Conservation (phyloP, 2,797 vertebrate genomes). For the Buphagus erythrorhynchus region DNA sequence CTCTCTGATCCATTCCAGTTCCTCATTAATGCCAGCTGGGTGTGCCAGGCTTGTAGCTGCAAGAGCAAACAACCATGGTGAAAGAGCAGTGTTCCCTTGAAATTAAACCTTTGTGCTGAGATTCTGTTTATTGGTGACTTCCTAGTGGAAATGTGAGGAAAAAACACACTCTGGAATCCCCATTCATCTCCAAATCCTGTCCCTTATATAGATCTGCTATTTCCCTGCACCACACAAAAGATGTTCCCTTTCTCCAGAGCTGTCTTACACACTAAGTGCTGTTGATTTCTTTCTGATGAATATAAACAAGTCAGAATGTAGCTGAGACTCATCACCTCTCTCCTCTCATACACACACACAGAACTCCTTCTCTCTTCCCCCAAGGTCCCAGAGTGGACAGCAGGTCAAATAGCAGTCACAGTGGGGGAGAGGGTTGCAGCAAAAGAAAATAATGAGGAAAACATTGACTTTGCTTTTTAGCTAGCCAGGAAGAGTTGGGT, state of each 20-base stretch:
- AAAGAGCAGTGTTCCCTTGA: not conserved
- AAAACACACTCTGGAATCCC: not conserved
- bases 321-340: not conserved
- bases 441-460: slow-evolving; percentile 46
- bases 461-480: slow-evolving; percentile 40
- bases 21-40: not conserved
- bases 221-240: not conserved
- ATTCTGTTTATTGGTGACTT: not conserved
- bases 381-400: slow-evolving; percentile 9
- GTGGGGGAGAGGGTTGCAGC: slow-evolving; percentile 59
- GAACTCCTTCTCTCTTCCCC: not conserved
- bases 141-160: not conserved
- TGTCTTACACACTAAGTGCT: not conserved
- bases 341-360: not conserved
- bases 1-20: not conserved
- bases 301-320: not conserved
- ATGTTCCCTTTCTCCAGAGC: not conserved
- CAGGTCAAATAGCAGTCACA: slow-evolving; percentile 63
- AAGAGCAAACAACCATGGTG: not conserved
- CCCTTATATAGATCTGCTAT: not conserved
- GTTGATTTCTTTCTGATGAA: slow-evolving; percentile 9
- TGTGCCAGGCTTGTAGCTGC: not conserved
- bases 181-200: not conserved
- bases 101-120: not conserved
- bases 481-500: not conserved